Base-by-base conservation (phyloP, 2,797 vertebrate species). In the Danionella dracula region DNA sequence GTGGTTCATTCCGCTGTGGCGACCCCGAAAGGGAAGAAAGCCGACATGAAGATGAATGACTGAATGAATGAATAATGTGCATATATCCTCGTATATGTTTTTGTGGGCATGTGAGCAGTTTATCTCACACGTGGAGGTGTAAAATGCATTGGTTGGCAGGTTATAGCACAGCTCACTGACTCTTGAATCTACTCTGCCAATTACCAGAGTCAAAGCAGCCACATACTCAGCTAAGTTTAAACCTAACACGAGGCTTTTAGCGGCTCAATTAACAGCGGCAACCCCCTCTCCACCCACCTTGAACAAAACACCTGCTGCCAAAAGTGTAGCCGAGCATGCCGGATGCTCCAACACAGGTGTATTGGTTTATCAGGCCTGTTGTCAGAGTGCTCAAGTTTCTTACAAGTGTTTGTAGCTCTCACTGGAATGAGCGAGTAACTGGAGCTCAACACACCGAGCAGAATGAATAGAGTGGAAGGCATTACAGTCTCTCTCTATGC, bases 361-460 rank as follows among this genome's bases (percentile, higher is more conserved):
- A 4, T 48, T 40, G 49, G 66, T 42, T 62, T 40, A 38, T 55
- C 40, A 5, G 5, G 16, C 10, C 12, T 56, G 44, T 41, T 41
- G 50, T 63, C 2, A 37, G 17, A 62, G 34, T 20, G 23, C 29
- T 62, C 54, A 48, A 32, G 13, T 50, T 68, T 35, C 46, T 59
- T 53, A 49, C 48, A 17, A 49, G 58, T 55, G 40, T 42, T 53
- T 34, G 27, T 4, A 12, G 32, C 42, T 62, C 31, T 61, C 48
- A 61, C 49, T 55, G 41, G n/a, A 32, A 45, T 56, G 38, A 54
- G 61, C 40, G 3, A 11, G 67, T 63, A 70, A 63, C 53, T 12
- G 9, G 40, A 63, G 15, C 7, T 1, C 11, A 34, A 27, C 19
- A 1, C 4, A 19, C 44, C 44, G 38, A 45, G 38, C 13, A 29